These are phyloP conservation scores for Proisotoma minuta DNA, from an alignment of 2,888 invertebrate genomes.

Conservation along the genomic window DNA sequence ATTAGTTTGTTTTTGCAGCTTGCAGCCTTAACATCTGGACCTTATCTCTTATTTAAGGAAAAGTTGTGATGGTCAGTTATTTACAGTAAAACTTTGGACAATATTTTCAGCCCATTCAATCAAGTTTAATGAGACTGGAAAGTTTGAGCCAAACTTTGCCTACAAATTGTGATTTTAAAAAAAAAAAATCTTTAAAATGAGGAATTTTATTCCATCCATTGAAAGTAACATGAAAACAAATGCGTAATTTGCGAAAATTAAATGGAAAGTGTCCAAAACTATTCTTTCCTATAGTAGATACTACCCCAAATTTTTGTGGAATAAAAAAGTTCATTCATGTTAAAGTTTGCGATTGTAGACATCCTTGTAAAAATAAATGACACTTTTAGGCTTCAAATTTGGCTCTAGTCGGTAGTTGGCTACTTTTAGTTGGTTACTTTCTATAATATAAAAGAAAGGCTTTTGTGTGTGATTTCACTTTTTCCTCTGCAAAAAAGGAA, in stretches of 20 bases:
- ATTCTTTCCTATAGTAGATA: neutral
- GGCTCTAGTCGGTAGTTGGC: neutral
- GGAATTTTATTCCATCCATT: too few species aligned
- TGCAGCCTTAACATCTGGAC: constrained; percentile 4
- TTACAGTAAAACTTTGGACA: too few species aligned
- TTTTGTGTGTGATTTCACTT: constrained; percentile 7
- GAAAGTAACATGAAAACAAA: constrained; percentile 5
- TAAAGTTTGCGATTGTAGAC: neutral
- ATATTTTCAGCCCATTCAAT: too few species aligned
- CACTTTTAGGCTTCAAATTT: constrained; percentile 4
- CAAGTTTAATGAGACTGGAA: too few species aligned
- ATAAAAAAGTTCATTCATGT: neutral
- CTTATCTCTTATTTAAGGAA: neutral
- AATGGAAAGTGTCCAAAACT: neutral
- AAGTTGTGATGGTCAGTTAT: neutral
- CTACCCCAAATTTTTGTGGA: neutral
- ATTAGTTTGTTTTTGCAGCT: constrained; percentile 3
- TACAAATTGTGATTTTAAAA: too few species aligned
- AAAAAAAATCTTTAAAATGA: too few species aligned
- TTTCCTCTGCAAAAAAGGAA: neutral
- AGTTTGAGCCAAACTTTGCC: too few species aligned
- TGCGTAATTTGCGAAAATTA: neutral
- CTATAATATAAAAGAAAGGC: neutral
- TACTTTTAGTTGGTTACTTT: constrained; percentile 5
- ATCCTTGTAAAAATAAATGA: constrained; percentile 6